Conservation (phyloP, 2,888 invertebrate genomes). For the Dryomyza anilis region DNA sequence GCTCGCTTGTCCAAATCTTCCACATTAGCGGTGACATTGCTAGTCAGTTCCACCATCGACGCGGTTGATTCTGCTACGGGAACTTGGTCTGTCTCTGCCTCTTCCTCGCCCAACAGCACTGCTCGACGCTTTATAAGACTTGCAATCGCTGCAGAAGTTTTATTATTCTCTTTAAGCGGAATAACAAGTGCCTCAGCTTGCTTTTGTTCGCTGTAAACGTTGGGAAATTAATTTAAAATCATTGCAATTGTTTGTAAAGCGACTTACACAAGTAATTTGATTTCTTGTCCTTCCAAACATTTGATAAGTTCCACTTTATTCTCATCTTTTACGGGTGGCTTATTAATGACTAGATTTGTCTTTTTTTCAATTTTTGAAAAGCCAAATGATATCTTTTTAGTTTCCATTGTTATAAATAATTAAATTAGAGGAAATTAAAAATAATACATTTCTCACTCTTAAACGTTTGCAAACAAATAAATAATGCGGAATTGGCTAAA, state of each 20-base stretch:
- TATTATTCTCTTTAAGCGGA: constrained; percentile 67
- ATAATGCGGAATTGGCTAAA: not conserved
- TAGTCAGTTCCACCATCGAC: constrained; percentile 40
- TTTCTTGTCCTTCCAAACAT: constrained; percentile 76
- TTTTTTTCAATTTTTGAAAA: constrained; percentile 74
- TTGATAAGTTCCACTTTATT: constrained; percentile 73
- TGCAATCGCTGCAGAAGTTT: constrained; percentile 63
- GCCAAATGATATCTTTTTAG: constrained; percentile 80
- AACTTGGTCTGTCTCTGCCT: too few species aligned
- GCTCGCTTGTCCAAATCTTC: constrained; percentile 71
- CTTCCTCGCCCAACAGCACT: constrained; percentile 60
- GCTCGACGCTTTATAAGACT: constrained; percentile 55
- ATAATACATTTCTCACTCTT: too few species aligned
- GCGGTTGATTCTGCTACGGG: not conserved
- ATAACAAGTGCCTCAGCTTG: constrained; percentile 67
- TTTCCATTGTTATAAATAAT: constrained; percentile 66
- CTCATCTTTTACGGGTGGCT: constrained; percentile 59
- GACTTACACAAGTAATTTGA: constrained; percentile 76
- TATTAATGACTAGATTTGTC: constrained; percentile 55
- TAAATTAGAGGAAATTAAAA: too few species aligned
- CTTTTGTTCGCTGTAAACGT: constrained; percentile 61
- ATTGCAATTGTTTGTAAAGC: not conserved
- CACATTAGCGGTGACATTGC: not conserved
- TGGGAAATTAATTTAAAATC: not conserved
- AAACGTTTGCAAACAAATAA: not conserved